Evolutionary conservation across 2,113 vertebrate genomes (phyloP).

Genomic region (Callipepla californica): DNA sequence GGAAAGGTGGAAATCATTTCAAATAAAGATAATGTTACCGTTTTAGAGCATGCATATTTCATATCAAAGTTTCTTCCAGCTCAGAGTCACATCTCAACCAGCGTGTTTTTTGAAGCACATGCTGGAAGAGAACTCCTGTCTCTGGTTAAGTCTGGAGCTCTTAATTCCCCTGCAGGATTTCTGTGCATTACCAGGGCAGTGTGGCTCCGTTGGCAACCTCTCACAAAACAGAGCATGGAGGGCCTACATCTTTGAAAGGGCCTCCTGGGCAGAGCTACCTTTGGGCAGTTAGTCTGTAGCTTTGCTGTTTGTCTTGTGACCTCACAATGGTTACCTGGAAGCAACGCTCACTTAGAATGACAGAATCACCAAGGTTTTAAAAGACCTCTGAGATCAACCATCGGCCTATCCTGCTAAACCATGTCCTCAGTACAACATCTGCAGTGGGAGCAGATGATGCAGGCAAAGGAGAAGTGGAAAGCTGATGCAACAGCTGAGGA

Average conservation of each 20-base stretch:
- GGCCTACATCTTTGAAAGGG: background rate
- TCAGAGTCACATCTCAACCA: background rate
- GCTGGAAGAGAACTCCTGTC: background rate
- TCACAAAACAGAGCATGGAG: background rate
- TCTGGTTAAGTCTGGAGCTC: background rate
- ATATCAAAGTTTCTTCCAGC: background rate
- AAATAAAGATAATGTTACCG: background rate
- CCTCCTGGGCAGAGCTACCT: rapidly evolving
- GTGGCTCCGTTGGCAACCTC: background rate
- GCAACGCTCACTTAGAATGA: background rate
- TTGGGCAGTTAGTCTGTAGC: rapidly evolving
- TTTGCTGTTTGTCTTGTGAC: background rate
- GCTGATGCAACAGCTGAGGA: background rate
- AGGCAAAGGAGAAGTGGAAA: background rate
- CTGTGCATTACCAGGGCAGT: background rate
- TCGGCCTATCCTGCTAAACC: too few relatives aligned
- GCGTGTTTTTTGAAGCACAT: rapidly evolving
- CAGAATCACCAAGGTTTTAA: too few relatives aligned
- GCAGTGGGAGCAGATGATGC: background rate
- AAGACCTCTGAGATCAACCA: too few relatives aligned
- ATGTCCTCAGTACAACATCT: too few relatives aligned
- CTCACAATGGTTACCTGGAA: background rate
- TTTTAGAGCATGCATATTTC: rapidly evolving
- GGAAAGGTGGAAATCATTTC: background rate
- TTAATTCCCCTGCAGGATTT: background rate